Evolutionary conservation across 2,888 invertebrate genomes (phyloP).

Genomic region (Pomacea canaliculata): DNA sequence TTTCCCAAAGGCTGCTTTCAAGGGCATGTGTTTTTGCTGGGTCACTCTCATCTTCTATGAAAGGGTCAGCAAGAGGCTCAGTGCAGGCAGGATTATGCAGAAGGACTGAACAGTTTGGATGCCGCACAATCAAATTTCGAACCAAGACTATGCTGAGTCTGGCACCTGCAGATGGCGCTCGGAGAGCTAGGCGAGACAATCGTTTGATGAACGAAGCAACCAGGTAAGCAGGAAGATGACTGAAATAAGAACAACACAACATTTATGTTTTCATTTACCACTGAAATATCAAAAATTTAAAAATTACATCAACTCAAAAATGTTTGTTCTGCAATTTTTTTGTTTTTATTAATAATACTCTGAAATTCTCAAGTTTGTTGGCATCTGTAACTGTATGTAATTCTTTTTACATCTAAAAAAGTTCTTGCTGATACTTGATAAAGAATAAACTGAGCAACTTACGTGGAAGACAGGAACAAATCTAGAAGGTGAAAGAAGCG

Average conservation of each 20-base stretch:
- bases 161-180: conserved; percentile 78
- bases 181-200: conserved; percentile 84
- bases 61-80: conserved; percentile 79
- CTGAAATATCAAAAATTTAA: neutral
- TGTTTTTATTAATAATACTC: too few relatives aligned
- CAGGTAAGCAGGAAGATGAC: conserved; percentile 89
- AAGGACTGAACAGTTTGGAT: conserved; percentile 74
- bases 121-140: conserved; percentile 86
- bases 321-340: neutral
- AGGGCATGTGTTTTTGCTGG: conserved; percentile 85
- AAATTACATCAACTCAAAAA: neutral
- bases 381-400: too few relatives aligned
- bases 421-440: neutral
- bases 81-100: conserved; percentile 50
- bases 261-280: neutral
- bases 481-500: conserved; percentile 90
- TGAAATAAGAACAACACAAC: conserved; percentile 61
- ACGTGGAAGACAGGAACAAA: conserved; percentile 92
- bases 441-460: conserved; percentile 69
- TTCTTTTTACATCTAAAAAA: neutral
- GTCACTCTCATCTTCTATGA: conserved; percentile 84
- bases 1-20: conserved; percentile 93
- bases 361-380: too few relatives aligned
- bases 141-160: conserved; percentile 75
- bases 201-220: conserved; percentile 95